phyloP scores from a whole-genome alignment of 2,797 vertebrate species.

The Cephalopachus bancanus region DNA sequence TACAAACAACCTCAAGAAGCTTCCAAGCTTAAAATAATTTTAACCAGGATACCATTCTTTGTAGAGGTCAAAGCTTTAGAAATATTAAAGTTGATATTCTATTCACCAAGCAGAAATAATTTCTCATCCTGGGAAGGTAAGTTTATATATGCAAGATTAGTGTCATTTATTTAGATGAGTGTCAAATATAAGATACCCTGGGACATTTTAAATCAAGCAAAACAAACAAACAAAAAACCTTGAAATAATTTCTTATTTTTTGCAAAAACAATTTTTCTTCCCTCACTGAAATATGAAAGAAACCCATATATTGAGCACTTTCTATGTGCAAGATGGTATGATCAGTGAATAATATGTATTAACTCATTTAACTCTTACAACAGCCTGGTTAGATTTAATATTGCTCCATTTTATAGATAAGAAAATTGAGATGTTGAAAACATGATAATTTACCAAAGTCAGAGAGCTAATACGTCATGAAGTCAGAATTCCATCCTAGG shows the following conservation, averaged over 20 bases:
- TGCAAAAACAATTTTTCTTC: neutral
- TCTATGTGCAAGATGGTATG: neutral
- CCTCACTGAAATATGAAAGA: neutral
- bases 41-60: neutral
- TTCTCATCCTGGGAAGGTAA: conserved; percentile 35
- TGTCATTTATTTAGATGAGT: conserved; percentile 16
- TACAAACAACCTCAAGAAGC: neutral
- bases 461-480: neutral
- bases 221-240: neutral
- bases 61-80: neutral
- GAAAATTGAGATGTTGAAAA: neutral
- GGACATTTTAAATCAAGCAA: conserved; percentile 8
- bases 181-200: neutral
- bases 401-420: neutral
- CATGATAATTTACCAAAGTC: neutral
- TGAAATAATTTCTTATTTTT: neutral
- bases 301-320: neutral
- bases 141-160: neutral
- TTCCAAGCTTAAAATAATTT: conserved; percentile 11
- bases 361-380: neutral
- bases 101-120: conserved; percentile 19
- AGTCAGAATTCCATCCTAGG: neutral
- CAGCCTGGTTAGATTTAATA: neutral
- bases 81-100: neutral
- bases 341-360: neutral